phyloP scores from a whole-genome alignment of 2,113 vertebrate genomes.

The Zapornia atra region DNA sequence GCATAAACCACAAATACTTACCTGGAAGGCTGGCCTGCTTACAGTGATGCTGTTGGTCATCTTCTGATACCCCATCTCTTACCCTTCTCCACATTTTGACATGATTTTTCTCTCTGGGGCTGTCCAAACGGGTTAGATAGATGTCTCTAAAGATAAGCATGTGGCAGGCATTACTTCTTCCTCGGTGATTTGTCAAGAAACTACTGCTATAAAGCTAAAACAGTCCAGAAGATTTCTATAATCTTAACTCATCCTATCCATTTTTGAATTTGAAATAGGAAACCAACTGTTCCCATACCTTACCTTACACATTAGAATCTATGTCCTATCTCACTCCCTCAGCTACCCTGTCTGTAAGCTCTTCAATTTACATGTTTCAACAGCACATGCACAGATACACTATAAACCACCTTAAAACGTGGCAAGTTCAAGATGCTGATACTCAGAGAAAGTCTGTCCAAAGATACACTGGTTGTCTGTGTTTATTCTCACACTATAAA shows the following conservation, averaged over 20 bases:
- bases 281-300: not conserved
- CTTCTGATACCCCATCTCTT: not conserved
- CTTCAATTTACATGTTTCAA: not conserved
- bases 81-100: not conserved
- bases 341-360: not conserved
- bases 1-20: slow-evolving; percentile 38
- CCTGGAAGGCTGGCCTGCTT: slow-evolving; percentile 37
- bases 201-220: not conserved
- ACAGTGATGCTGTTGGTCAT: not conserved
- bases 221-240: not conserved
- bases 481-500: not conserved
- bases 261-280: not conserved
- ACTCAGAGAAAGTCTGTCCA: not conserved
- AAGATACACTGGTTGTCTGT: not conserved
- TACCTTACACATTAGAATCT: not conserved
- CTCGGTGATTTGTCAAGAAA: slow-evolving; percentile 45
- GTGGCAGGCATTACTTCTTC: slow-evolving; percentile 57
- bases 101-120: slow-evolving; percentile 48
- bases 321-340: not conserved
- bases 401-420: not conserved
- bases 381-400: not conserved
- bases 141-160: slow-evolving; percentile 23
- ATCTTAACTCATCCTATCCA: not conserved
- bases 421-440: not conserved
- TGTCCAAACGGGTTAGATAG: slow-evolving; percentile 35